These are phyloP conservation scores for Danaus melanippus DNA, from an alignment of 1,140 invertebrate genomes.

Conservation along the genomic window DNA sequence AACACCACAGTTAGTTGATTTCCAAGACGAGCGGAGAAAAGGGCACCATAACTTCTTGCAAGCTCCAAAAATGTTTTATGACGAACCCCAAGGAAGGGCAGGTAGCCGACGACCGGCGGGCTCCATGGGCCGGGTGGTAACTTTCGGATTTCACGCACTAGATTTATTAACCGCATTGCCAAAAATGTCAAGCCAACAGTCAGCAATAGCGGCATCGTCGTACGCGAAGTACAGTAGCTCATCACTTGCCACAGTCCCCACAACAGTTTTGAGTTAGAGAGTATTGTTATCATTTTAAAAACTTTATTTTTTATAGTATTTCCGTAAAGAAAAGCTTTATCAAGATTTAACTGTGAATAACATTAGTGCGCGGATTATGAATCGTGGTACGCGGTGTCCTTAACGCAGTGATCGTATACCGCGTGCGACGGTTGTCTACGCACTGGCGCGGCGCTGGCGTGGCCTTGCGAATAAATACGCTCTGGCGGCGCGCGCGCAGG, in stretches of 20 bases:
- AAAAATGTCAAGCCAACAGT: constrained; percentile 58
- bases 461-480: constrained; percentile 69
- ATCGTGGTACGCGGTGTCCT: constrained; percentile 40
- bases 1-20: constrained; percentile 87
- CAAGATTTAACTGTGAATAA: constrained; percentile 39
- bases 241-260: constrained; percentile 55
- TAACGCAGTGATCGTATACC: constrained; percentile 51
- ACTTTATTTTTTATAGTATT: constrained; percentile 21
- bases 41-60: constrained; percentile 82
- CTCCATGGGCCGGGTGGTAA: constrained; percentile 91
- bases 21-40: constrained; percentile 87
- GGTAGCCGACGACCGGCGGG: constrained; percentile 84
- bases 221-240: constrained; percentile 49
- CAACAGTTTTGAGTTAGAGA: constrained; percentile 55
- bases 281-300: constrained; percentile 50
- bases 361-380: constrained; percentile 49
- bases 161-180: constrained; percentile 73
- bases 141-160: constrained; percentile 71
- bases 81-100: constrained; percentile 84
- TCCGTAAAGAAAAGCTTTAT: constrained; percentile 28
- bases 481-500: constrained; percentile 53
- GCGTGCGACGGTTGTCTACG: constrained; percentile 58
- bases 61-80: constrained; percentile 85
- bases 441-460: constrained; percentile 61
- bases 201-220: constrained; percentile 67